A percentile compares a stretch with the other conserved stretches of the same genome.
phyloP scores from a whole-genome alignment of 1,140 invertebrate genomes.

The Drosophila bocqueti region DNA sequence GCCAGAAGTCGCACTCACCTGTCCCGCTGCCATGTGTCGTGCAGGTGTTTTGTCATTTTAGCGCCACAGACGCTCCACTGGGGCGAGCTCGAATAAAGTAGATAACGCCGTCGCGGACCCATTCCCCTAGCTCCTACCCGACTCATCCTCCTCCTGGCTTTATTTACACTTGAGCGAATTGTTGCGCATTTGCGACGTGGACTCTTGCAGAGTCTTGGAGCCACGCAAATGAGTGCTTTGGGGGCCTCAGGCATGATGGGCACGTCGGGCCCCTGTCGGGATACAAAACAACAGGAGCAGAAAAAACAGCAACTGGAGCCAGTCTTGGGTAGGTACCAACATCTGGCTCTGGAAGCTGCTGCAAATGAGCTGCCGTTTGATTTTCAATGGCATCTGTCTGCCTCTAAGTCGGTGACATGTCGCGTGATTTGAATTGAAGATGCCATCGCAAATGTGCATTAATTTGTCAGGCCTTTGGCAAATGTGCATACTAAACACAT shows the following conservation, averaged over 20 bases:
- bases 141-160: constrained; percentile 46
- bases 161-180: constrained; percentile 84
- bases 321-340: constrained; percentile 11
- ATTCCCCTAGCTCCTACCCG: constrained; percentile 3
- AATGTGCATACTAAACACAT: constrained; percentile 62
- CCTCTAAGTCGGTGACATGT: constrained; percentile 60
- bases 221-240: constrained; percentile 60
- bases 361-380: constrained; percentile 67
- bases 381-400: constrained; percentile 68
- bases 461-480: constrained; percentile 68
- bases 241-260: constrained; percentile 19
- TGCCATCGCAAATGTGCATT: constrained; percentile 72
- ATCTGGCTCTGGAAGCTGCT: constrained; percentile 45
- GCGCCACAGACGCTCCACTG: constrained; percentile 52
- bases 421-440: constrained; percentile 79
- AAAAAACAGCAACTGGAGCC: constrained; percentile 4
- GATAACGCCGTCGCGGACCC: constrained; percentile 8
- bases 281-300: constrained; percentile 1
- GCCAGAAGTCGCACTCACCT: constrained; percentile 3
- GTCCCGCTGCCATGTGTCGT: constrained; percentile 14
- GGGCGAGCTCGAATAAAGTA: constrained; percentile 20
- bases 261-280: constrained; percentile 8
- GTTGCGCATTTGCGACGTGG: constrained; percentile 75
- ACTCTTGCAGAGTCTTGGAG: constrained; percentile 5
- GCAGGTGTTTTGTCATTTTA: constrained; percentile 82